phyloP scores from a whole-genome alignment of 2,888 invertebrate genomes.

The Drosophila multiciliata region DNA sequence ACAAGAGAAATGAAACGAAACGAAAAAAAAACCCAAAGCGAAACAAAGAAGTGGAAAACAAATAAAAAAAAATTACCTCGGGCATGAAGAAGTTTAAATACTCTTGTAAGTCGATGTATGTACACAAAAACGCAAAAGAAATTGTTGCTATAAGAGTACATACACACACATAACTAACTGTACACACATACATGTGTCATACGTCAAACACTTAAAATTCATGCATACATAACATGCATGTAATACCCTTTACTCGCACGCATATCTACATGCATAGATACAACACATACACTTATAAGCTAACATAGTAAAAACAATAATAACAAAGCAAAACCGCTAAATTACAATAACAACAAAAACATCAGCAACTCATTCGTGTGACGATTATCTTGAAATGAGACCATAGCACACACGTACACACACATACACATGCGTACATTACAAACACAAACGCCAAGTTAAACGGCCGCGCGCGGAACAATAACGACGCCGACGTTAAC shows the following conservation, averaged over 20 bases:
- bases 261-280: slow-evolving; percentile 4
- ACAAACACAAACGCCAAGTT: slow-evolving; percentile 57
- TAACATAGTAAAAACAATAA: slow-evolving; percentile 33
- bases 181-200: slow-evolving; percentile 18
- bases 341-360: slow-evolving; percentile 63
- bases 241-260: slow-evolving; percentile 14
- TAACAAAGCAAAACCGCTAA: slow-evolving; percentile 70
- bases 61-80: slow-evolving; percentile 11
- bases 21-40: slow-evolving; percentile 28
- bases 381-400: slow-evolving; percentile 79
- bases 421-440: slow-evolving; percentile 16
- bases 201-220: slow-evolving; percentile 10
- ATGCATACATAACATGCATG: slow-evolving; percentile 21
- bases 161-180: neutral
- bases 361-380: slow-evolving; percentile 71
- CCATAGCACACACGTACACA: slow-evolving; percentile 64
- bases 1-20: slow-evolving; percentile 8
- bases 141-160: slow-evolving; percentile 27
- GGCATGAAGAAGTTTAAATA: slow-evolving; percentile 38
- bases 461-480: slow-evolving; percentile 79
- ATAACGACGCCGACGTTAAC: slow-evolving; percentile 60
- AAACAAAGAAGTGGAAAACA: slow-evolving; percentile 39
- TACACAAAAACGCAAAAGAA: slow-evolving; percentile 10
- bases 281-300: slow-evolving; percentile 22
- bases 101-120: slow-evolving; percentile 23